Conservation (phyloP, 2,888 invertebrate genomes). For the Tenthredo mesomela region DNA sequence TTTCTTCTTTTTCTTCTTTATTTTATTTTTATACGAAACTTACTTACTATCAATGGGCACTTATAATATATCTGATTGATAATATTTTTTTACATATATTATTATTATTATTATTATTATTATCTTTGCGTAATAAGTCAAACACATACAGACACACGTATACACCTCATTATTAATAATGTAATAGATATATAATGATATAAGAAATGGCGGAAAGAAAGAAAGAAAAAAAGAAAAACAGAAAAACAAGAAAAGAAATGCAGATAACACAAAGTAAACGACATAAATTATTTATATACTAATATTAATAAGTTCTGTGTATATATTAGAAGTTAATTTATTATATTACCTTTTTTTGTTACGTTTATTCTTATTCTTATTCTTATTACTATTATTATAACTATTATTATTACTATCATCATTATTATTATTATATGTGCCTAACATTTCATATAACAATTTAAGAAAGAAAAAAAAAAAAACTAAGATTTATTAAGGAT, state of each 20-base stretch:
- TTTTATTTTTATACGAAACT: conserved; percentile 3
- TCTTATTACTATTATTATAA: background rate
- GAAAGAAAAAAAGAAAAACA: background rate
- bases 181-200: conserved; percentile 5
- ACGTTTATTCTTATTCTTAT: conserved; percentile 18
- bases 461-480: background rate
- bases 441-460: background rate
- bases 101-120: background rate
- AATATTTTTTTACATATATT: background rate
- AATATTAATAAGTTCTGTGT: conserved; percentile 13
- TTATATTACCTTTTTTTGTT: conserved; percentile 42
- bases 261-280: conserved; percentile 17
- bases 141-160: background rate
- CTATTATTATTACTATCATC: background rate
- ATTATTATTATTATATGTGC: background rate
- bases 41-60: no score
- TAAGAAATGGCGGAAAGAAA: background rate
- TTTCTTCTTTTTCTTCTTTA: background rate
- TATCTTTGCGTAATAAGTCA: background rate
- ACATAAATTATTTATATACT: conserved; percentile 26
- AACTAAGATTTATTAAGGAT: background rate
- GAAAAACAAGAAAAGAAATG: background rate
- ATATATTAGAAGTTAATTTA: conserved; percentile 44
- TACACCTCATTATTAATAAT: background rate
- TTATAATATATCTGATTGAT: background rate